Conservation (phyloP, 1,140 invertebrate genomes). For the Bombus breviceps region DNA sequence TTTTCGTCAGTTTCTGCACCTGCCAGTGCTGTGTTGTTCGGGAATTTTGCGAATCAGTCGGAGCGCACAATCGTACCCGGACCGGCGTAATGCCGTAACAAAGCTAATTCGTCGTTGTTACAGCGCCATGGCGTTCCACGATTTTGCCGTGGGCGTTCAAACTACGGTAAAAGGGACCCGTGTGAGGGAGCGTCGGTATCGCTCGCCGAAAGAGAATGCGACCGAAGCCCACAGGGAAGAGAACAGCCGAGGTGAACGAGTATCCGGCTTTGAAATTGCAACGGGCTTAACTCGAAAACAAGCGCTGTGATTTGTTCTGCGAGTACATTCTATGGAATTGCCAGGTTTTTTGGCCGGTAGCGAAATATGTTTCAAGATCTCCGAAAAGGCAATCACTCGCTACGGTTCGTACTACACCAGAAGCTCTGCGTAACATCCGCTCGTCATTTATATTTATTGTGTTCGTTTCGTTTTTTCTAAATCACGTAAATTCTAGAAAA, state of each 20-base stretch:
- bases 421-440: background rate
- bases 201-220: conserved; percentile 54
- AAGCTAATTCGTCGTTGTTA: conserved; percentile 70
- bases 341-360: conserved; percentile 9
- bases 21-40: conserved; percentile 21
- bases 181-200: conserved; percentile 32
- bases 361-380: conserved; percentile 21
- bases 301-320: conserved; percentile 49
- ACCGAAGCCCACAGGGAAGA: conserved; percentile 34
- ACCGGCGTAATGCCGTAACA: conserved; percentile 64
- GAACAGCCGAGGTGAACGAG: conserved; percentile 15
- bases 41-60: conserved; percentile 46
- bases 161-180: conserved; percentile 44
- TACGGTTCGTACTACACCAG: background rate
- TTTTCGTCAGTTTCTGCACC: conserved; percentile 5
- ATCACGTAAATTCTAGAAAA: background rate
- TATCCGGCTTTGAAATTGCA: conserved; percentile 47
- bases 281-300: conserved; percentile 48
- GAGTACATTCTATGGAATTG: conserved; percentile 24
- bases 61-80: conserved; percentile 48
- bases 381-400: background rate
- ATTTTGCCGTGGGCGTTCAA: conserved; percentile 49
- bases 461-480: background rate
- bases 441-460: background rate
- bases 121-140: conserved; percentile 38